Conservation (phyloP, 2,113 vertebrate species). For the Paracanthobrama guichenoti region DNA sequence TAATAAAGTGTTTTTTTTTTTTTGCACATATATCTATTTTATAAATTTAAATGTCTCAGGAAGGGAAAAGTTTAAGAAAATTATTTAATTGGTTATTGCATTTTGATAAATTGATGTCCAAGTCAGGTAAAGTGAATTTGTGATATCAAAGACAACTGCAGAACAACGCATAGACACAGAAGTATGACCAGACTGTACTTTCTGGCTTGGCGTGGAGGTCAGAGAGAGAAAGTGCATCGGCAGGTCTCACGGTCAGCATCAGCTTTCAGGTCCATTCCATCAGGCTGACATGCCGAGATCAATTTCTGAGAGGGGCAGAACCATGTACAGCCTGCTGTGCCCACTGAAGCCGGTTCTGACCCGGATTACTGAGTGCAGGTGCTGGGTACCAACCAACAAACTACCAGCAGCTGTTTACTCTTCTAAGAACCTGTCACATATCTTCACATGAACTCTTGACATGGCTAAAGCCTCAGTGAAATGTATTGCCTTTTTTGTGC, state of each 20-base stretch:
- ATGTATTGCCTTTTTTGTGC: background rate
- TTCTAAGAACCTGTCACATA: background rate
- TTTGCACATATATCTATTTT: no score
- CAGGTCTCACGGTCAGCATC: constrained; percentile 55
- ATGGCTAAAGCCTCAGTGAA: background rate
- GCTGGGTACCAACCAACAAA: constrained; percentile 37
- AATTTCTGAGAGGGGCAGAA: constrained; percentile 66
- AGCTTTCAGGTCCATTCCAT: constrained; percentile 70
- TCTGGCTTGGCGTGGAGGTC: constrained; percentile 54
- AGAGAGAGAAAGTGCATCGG: constrained; percentile 67
- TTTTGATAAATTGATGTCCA: no score
- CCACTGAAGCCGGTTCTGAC: constrained; percentile 65
- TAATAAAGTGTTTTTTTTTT: no score
- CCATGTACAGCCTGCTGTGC: constrained; percentile 64
- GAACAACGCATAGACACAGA: background rate
- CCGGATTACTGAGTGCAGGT: constrained; percentile 61
- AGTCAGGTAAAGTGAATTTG: no score
- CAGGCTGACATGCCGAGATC: constrained; percentile 65
- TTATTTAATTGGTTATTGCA: no score
- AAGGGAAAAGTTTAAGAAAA: no score
- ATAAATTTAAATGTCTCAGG: no score
- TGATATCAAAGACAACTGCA: background rate
- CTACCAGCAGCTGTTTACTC: constrained; percentile 53
- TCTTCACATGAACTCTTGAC: background rate
- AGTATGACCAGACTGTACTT: background rate